Evolutionary conservation across 2,797 vertebrate genomes (phyloP).

Genomic region (Tamandua tetradactyla): DNA sequence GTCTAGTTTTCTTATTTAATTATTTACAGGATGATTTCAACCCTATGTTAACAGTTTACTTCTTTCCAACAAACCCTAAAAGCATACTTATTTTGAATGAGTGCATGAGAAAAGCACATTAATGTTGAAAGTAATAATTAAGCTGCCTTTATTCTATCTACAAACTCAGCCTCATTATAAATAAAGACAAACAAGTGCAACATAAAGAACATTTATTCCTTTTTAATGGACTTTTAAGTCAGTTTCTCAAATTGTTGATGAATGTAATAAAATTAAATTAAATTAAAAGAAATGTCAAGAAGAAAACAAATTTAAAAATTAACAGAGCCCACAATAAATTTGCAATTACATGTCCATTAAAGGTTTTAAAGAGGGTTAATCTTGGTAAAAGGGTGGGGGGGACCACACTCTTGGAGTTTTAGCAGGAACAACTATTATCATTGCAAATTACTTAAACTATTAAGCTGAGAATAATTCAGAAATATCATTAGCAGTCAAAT

Average conservation of each 20-base stretch:
- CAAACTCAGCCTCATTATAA: conserved; percentile 81
- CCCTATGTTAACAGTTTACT: conserved; percentile 60
- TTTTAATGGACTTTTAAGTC: conserved; percentile 84
- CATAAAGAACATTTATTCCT: conserved; percentile 80
- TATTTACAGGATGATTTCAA: conserved; percentile 57
- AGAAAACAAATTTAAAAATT: conserved; percentile 85
- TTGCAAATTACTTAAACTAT: conserved; percentile 88
- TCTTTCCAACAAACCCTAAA: conserved; percentile 74
- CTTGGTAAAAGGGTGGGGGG: conserved; percentile 67
- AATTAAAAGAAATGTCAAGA: conserved; percentile 85
- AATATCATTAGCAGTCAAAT: conserved; percentile 90
- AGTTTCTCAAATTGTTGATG: conserved; percentile 81
- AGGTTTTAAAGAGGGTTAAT: conserved; percentile 83
- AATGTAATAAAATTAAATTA: conserved; percentile 84
- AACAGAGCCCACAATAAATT: conserved; percentile 84
- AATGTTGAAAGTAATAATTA: conserved; percentile 81
- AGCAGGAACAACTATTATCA: conserved; percentile 84
- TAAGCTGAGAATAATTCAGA: conserved; percentile 87
- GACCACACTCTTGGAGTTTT: conserved; percentile 77
- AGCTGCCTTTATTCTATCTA: conserved; percentile 70
- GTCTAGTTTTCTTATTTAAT: conserved; percentile 53
- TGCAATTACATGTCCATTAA: conserved; percentile 83
- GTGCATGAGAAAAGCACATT: conserved; percentile 67
- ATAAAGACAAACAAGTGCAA: conserved; percentile 85
- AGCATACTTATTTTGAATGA: conserved; percentile 75